A percentile compares a stretch with the other conserved stretches of the same genome.
Evolutionary conservation across 2,888 invertebrate genomes (phyloP).

Genomic region (Spodoptera picta): DNA sequence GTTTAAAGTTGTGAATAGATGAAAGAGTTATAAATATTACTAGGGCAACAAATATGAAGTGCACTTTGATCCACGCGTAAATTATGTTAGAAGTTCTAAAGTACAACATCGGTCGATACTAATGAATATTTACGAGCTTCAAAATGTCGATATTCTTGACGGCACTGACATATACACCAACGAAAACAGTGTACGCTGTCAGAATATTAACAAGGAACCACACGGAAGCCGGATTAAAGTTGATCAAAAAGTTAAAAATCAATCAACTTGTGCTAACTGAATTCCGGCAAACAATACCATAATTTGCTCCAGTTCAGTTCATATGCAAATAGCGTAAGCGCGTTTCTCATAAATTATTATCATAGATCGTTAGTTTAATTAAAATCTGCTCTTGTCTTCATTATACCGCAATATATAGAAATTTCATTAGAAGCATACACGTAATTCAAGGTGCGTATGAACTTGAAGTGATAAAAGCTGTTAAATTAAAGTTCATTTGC

Average conservation of each 20-base stretch:
- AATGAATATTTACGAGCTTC: too few species aligned
- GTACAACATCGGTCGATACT: too few species aligned
- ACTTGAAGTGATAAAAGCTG: not conserved
- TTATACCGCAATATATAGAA: constrained; percentile 2
- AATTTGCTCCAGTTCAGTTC: constrained; percentile 32
- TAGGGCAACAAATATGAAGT: too few species aligned
- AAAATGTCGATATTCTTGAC: too few species aligned
- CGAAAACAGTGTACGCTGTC: not conserved
- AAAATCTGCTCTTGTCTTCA: constrained; percentile 33
- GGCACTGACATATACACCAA: constrained; percentile 4
- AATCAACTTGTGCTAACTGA: constrained; percentile 40
- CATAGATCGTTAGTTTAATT: constrained; percentile 48
- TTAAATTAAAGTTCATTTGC: too few species aligned
- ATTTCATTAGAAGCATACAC: constrained; percentile 20
- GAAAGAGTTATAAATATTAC: too few species aligned
- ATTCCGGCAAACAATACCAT: constrained; percentile 42
- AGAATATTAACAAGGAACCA: constrained; percentile 11
- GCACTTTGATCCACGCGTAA: too few species aligned
- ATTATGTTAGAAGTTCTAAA: too few species aligned
- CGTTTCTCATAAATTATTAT: constrained; percentile 40
- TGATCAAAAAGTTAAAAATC: constrained; percentile 30
- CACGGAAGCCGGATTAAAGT: constrained; percentile 20
- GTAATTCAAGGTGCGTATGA: not conserved
- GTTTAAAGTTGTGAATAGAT: too few species aligned
- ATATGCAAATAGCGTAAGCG: constrained; percentile 36